phyloP scores from a whole-genome alignment of 2,797 vertebrate genomes.

The Remorina albescens region DNA sequence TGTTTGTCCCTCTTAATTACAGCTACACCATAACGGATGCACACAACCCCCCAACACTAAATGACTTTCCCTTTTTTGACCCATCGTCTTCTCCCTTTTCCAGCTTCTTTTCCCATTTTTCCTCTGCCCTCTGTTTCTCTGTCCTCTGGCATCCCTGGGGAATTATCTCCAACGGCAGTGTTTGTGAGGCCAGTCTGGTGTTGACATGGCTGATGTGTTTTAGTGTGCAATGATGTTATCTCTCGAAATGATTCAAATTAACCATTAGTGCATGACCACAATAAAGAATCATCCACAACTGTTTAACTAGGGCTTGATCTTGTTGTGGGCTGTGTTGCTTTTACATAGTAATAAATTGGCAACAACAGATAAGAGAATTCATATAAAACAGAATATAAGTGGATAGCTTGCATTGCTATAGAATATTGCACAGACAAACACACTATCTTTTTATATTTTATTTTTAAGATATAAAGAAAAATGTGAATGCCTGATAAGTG shows the following conservation, averaged over 20 bases:
- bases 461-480: no score
- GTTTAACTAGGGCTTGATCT: slow-evolving; percentile 24
- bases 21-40: slow-evolving; percentile 75
- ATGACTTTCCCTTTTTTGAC: slow-evolving; percentile 59
- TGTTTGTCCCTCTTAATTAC: slow-evolving; percentile 86
- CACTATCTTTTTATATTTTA: no score
- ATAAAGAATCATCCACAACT: slow-evolving; percentile 37
- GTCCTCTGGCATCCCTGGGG: slow-evolving; percentile 69
- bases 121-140: slow-evolving; percentile 45
- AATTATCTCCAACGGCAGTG: slow-evolving; percentile 76
- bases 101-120: slow-evolving; percentile 25
- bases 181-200: slow-evolving; percentile 62
- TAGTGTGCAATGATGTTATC: slow-evolving; percentile 59
- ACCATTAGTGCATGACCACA: slow-evolving; percentile 66
- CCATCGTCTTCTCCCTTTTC: slow-evolving; percentile 38
- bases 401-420: not conserved
- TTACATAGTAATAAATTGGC: slow-evolving; percentile 23
- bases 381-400: slow-evolving; percentile 3
- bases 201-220: slow-evolving; percentile 65
- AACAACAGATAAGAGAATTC: slow-evolving; percentile 15
- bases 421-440: not conserved
- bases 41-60: slow-evolving; percentile 71
- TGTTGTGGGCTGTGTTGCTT: not conserved
- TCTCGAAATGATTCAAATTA: slow-evolving; percentile 73
- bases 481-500: not conserved